phyloP scores from a whole-genome alignment of 2,113 vertebrate genomes.

The Tringa solitaria region DNA sequence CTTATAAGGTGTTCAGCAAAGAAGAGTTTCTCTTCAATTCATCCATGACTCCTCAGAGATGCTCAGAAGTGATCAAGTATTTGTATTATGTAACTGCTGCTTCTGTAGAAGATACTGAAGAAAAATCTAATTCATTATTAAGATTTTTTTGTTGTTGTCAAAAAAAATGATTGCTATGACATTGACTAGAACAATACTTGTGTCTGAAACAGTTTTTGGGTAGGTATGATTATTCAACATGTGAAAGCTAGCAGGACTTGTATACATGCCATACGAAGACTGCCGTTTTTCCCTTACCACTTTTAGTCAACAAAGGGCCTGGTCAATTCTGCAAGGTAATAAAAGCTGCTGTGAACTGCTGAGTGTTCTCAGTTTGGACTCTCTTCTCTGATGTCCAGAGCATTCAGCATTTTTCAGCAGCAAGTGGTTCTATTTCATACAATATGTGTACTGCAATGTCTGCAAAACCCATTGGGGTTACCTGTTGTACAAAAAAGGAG shows the following conservation, averaged over 20 bases:
- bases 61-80: not conserved
- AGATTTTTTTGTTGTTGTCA: not conserved
- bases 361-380: not conserved
- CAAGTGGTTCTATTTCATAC: not conserved
- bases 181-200: not conserved
- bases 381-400: not conserved
- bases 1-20: not conserved
- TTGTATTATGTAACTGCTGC: fast-evolving
- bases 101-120: not conserved
- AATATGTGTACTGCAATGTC: not conserved
- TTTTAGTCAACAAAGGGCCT: not conserved
- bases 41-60: not conserved
- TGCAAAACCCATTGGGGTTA: not conserved
- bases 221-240: not conserved
- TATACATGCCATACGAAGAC: fast-evolving
- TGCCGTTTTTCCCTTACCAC: fast-evolving
- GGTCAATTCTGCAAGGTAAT: not conserved
- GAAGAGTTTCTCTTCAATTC: not conserved
- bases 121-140: not conserved
- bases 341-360: not conserved
- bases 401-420: not conserved
- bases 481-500: not conserved
- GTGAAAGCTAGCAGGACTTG: not conserved
- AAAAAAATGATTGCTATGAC: not conserved
- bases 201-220: not conserved